Evolutionary conservation across 92 coral and sea anemone genomes (phyloP).

Genomic region (Parazoanthus atlanticus): DNA sequence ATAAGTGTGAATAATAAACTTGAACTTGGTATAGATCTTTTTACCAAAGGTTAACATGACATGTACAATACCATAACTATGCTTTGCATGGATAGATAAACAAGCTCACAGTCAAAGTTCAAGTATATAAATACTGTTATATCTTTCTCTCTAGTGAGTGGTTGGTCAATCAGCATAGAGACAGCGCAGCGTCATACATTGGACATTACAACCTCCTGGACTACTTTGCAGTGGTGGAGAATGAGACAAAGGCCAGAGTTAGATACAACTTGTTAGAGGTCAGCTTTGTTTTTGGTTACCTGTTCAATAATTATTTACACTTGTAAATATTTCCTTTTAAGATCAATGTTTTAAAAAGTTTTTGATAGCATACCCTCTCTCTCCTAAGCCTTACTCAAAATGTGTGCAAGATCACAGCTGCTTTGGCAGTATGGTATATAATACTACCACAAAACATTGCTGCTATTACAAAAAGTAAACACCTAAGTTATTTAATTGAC

Average conservation of each 20-base stretch:
- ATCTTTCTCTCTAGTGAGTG: conserved; percentile 74
- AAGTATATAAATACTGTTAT: not conserved
- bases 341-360: no score
- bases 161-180: conserved; percentile 97
- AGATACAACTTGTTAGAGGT: conserved; percentile 92
- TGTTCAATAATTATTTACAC: not conserved
- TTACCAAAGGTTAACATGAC: not conserved
- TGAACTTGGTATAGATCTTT: no score
- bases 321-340: not conserved
- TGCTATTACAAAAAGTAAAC: no score
- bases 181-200: conserved; percentile 93
- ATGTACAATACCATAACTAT: not conserved
- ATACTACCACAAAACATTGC: no score
- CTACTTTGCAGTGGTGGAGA: conserved; percentile 91
- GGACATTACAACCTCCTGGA: conserved; percentile 95
- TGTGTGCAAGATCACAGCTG: no score
- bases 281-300: not conserved
- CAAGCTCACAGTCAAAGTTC: not conserved
- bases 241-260: conserved; percentile 97
- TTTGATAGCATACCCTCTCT: no score
- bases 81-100: not conserved
- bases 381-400: no score
- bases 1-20: no score
- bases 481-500: no score
- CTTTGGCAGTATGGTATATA: no score